A percentile compares a stretch with the other conserved stretches of the same genome.
These are phyloP conservation scores for Nerophis lumbriciformis DNA, from an alignment of 2,113 vertebrate species.

Conservation along the genomic window DNA sequence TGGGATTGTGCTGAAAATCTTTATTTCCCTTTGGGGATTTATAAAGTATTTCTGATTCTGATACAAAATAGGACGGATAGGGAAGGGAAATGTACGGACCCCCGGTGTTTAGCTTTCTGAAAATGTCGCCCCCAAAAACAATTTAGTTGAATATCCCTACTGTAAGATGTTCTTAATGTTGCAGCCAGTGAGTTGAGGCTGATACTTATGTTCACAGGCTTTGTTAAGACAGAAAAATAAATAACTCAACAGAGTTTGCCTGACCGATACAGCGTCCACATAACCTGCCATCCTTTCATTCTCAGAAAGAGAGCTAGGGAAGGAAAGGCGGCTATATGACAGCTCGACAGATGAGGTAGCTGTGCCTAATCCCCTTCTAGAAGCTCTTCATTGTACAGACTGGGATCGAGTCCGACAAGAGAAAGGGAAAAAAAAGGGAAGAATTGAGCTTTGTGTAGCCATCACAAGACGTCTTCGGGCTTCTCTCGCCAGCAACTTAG, in stretches of 20 bases:
- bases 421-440: conserved; percentile 41
- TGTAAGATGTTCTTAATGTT: too few species aligned
- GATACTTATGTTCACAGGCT: neutral
- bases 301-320: conserved; percentile 15
- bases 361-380: conserved; percentile 58
- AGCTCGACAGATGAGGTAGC: conserved; percentile 65
- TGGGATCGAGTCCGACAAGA: conserved; percentile 43
- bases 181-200: too few species aligned
- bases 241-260: conserved; percentile 19
- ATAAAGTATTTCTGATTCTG: too few species aligned
- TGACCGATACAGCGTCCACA: conserved; percentile 34
- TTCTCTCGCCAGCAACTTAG: conserved; percentile 55
- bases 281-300: conserved; percentile 23
- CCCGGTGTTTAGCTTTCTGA: too few species aligned
- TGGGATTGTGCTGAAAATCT: too few species aligned
- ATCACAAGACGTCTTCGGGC: conserved; percentile 49
- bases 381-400: conserved; percentile 52
- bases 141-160: too few species aligned
- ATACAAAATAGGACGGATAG: too few species aligned
- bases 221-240: conserved; percentile 23
- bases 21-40: too few species aligned
- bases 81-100: too few species aligned
- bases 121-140: too few species aligned
- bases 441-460: conserved; percentile 54
- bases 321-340: conserved; percentile 49